These are phyloP conservation scores for Ammospiza maritima DNA, from an alignment of 2,797 vertebrate species.

Conservation along the genomic window DNA sequence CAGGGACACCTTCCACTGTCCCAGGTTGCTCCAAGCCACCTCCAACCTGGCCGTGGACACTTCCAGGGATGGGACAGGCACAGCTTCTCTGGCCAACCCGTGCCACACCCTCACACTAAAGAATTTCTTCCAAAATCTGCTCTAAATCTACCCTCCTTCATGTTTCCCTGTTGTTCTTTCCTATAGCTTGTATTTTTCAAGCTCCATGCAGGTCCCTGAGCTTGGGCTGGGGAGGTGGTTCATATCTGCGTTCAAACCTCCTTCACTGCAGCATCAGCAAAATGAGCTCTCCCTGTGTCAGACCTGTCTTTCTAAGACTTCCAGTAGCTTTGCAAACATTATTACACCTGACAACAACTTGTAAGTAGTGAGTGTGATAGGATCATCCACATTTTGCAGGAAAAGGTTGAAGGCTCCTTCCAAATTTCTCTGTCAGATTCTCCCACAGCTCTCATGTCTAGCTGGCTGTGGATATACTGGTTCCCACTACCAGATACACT, in stretches of 20 bases:
- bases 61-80: background rate
- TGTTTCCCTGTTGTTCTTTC: background rate
- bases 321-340: background rate
- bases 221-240: background rate
- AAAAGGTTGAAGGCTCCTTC: background rate
- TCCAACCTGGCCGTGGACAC: background rate
- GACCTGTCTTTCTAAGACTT: background rate
- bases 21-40: background rate
- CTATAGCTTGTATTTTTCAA: rapidly evolving
- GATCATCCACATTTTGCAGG: background rate
- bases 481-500: background rate
- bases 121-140: background rate
- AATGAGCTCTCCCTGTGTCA: background rate
- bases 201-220: rapidly evolving
- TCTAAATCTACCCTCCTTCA: background rate
- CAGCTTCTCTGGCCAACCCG: background rate
- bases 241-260: background rate
- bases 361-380: background rate
- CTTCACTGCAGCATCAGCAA: background rate
- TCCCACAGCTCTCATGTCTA: background rate
- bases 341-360: background rate
- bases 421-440: background rate
- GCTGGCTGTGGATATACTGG: background rate
- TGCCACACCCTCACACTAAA: background rate
- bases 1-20: background rate